Evolutionary conservation across 2,888 invertebrate species (phyloP).

Genomic region (Fragum fragum): DNA sequence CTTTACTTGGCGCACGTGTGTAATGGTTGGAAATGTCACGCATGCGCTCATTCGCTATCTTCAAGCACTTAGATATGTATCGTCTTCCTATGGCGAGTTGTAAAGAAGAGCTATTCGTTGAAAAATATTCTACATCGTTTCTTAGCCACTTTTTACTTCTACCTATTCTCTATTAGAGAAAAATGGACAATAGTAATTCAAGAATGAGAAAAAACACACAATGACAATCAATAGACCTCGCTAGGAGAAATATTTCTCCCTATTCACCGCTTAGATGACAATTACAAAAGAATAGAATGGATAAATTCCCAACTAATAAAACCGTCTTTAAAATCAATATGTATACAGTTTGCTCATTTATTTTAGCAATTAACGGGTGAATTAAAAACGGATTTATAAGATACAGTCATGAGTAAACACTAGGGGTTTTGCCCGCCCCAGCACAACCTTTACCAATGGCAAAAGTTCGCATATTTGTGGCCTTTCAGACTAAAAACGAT

Average conservation of each 20-base stretch:
- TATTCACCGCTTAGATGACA: constrained; percentile 50
- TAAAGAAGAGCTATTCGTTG: too few species aligned
- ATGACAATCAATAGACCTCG: constrained; percentile 50
- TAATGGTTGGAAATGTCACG: too few species aligned
- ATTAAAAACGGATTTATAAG: constrained; percentile 41
- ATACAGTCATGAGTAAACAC: constrained; percentile 17
- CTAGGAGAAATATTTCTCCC: constrained; percentile 31
- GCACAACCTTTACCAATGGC: not conserved
- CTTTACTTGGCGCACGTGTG: too few species aligned
- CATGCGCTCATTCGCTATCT: too few species aligned
- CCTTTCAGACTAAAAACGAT: too few species aligned
- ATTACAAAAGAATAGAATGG: constrained; percentile 47
- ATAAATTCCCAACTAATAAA: constrained; percentile 39
- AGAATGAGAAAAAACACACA: constrained; percentile 26
- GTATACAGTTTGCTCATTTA: constrained; percentile 61
- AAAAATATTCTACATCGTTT: too few species aligned
- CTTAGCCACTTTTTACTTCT: too few species aligned
- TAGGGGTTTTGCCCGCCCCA: constrained; percentile 3
- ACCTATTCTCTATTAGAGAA: not conserved
- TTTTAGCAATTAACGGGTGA: constrained; percentile 63
- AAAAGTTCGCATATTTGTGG: not conserved
- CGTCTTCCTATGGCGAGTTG: too few species aligned
- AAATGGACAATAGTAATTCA: constrained; percentile 19
- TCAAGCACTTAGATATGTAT: too few species aligned
- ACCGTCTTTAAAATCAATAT: constrained; percentile 36